Base-by-base conservation (phyloP, 2,888 invertebrate genomes). In the Prosopocoilus inquinatus region DNA sequence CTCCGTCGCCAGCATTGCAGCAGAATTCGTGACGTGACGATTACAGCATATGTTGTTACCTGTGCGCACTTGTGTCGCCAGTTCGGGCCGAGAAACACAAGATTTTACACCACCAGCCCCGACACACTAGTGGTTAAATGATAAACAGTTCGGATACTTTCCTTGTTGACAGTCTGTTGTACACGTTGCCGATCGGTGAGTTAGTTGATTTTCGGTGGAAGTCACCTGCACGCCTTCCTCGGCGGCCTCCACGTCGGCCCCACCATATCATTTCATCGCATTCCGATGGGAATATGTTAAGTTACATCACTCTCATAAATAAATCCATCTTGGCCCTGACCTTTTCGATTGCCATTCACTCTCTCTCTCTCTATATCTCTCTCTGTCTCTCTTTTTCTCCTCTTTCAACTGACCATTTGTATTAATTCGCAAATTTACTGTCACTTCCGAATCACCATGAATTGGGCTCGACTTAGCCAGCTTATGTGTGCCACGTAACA, bases 101-200 rank as follows among this genome's bases (percentile, higher is more conserved):
- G 20, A 28, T 28, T 28, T 28, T 28, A 28, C 20, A 28, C 20
- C 20, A 28, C 20, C 20, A 28, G 20, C 20, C 20, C 20, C 20
- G 7, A 28, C 20, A 28, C 20, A 28, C 20, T 28, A 28, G 20
- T 28, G 45, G 58, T 67, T 68, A 70, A 71, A 75, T 74, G 73
- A 72, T 72, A 70, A 71, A 70, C 69, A 66, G 67, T 67, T 66
- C 71, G 65, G 73, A 70, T 65, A 66, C 72, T 61, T 74, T 72
- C 69, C 67, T 71, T 66, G 68, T 74, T 62, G 70, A 72, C 67
- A 71, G 70, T 68, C 67, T 74, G 70, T 71, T 73, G 70, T 70
- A 67, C 68, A 70, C 73, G 66, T 69, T 74, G 67, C 73, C 73
- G 61, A 67, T 66, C 66, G 74, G 73, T 74, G 74, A 74, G 73